Evolutionary conservation across 2,888 invertebrate genomes (phyloP), one percentile per base, ranked within the genome.

Genomic region (Pecten maximus): DNA sequence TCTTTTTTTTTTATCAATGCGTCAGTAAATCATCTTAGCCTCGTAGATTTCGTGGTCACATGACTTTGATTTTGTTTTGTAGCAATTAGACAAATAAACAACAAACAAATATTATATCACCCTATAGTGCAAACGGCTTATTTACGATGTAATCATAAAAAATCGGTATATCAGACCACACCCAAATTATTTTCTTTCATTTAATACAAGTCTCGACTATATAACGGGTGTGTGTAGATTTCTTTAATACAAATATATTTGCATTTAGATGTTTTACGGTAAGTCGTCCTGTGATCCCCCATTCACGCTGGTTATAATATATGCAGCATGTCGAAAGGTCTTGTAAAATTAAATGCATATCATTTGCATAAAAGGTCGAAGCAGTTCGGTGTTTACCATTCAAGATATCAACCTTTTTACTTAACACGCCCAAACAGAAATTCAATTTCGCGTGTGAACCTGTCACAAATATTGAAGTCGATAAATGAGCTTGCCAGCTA

Each of bases 391-490:
- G 28, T 74, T 74, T 74, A 6, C 6, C 28, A 74, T 74, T 74
- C 74, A 74, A 15, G 28, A 10, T 35, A 74, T 2, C 8, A 10
- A 35, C 3, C 74, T 74, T 74, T 74, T 35, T 28, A 35, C 28
- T 74, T 28, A 60, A 60, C 60, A 16, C 23, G 23, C 60, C 60
- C 19, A 60, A n/a, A 74, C 74, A 74, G 35, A 74, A 74, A 74
- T 60, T 23, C 23, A 60, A 60, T 35, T 74, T 74, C 74, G 28
- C 74, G 74, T 74, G 74, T 74, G 74, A 74, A 74, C 74, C 35
- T 74, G 74, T 35, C 35, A 74, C 10, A 74, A 74, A 35, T 74
- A 74, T 28, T 74, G 35, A 35, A 28, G 28, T 28, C 6, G 74
- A 35, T 74, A 35, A 60, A 19, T 23, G 60, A 16, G n/a, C 23